Percentiles rank a stretch among this genome's conserved stretches.
These are phyloP conservation scores for Lycodopsis pacificus DNA, from an alignment of 2,797 vertebrate genomes.

Conservation along the genomic window DNA sequence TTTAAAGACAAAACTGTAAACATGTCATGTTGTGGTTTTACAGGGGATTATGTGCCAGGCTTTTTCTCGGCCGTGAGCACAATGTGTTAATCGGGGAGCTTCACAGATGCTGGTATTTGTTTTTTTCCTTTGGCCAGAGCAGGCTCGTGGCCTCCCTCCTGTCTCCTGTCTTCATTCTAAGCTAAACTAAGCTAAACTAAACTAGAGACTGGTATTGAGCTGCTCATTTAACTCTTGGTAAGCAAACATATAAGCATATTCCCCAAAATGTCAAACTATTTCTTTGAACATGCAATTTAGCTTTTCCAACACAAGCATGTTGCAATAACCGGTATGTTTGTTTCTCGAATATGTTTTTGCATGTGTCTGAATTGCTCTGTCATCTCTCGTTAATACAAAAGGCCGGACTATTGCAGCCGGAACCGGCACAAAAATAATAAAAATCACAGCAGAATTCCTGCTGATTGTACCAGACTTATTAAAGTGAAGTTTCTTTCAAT, in stretches of 20 bases:
- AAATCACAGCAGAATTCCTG: slow-evolving; percentile 26
- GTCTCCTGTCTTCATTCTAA: neutral
- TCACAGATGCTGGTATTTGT: neutral
- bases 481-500: slow-evolving; percentile 37
- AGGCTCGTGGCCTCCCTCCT: neutral
- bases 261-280: neutral
- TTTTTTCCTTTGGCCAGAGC: neutral
- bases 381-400: neutral
- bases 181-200: slow-evolving; percentile 1
- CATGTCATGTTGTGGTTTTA: neutral
- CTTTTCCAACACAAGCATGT: slow-evolving; percentile 25
- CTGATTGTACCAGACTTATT: slow-evolving; percentile 22
- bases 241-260: neutral
- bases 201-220: neutral
- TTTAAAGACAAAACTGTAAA: neutral
- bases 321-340: neutral
- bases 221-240: neutral
- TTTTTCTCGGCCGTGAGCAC: neutral
- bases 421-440: slow-evolving; percentile 19
- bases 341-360: neutral
- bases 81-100: neutral
- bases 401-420: neutral
- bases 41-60: neutral
- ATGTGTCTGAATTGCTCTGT: neutral
- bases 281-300: neutral